These are phyloP conservation scores for Caenorhabditis inopinata DNA, from an alignment of 1,140 invertebrate genomes.

Conservation along the genomic window DNA sequence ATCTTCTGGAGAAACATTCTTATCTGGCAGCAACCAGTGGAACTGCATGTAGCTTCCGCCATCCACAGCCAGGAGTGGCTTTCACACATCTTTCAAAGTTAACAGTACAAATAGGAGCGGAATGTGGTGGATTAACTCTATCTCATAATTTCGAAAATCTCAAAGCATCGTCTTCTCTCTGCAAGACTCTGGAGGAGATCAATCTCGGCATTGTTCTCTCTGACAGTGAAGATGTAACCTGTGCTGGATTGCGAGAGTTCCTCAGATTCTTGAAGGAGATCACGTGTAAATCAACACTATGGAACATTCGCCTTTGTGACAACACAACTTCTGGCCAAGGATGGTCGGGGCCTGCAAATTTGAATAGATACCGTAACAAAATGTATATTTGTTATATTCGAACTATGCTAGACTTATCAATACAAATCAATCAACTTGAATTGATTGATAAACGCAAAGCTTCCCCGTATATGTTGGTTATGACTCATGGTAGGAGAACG, in stretches of 20 bases:
- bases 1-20: not conserved
- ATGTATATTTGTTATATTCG: conserved; percentile 38
- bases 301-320: conserved; percentile 27
- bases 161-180: not conserved
- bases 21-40: not conserved
- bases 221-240: conserved; percentile 33
- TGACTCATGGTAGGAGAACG: not conserved
- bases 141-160: conserved; percentile 22
- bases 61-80: not conserved
- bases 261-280: conserved; percentile 33
- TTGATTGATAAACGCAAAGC: conserved; percentile 32
- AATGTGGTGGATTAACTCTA: conserved; percentile 11
- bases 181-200: conserved; percentile 25
- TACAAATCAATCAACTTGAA: not conserved
- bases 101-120: not conserved
- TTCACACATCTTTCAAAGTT: conserved; percentile 1
- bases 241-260: conserved; percentile 38
- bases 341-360: conserved; percentile 32
- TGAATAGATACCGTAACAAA: conserved; percentile 33
- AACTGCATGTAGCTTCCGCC: not conserved
- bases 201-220: conserved; percentile 3
- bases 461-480: conserved; percentile 39
- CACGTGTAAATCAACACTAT: not conserved
- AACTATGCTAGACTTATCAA: conserved; percentile 18
- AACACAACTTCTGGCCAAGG: conserved; percentile 32